Base-by-base conservation (phyloP, 2,113 vertebrate species). In the Syngnathus floridae region DNA sequence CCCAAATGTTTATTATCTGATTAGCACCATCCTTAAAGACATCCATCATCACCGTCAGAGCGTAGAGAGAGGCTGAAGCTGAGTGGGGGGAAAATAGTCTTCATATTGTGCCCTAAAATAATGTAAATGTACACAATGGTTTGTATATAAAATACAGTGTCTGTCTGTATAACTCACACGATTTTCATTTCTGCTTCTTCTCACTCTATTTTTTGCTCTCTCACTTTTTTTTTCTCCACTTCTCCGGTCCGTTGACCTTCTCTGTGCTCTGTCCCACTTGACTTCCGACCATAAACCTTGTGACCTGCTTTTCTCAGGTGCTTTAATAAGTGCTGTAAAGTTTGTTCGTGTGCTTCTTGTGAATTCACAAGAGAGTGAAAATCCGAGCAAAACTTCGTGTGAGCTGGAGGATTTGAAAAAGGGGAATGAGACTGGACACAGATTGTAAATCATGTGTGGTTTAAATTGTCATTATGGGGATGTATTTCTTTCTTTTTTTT, bases 1-100 rank as follows among this genome's bases (percentile, higher is more conserved):
- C 67, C 60, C 82, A 80, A 82, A 80, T 82, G 82, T 86, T 82
- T 84, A 82, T 84, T 81, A 87, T 78, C 83, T 79, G 81, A 84
- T 76, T 76, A 68, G 76, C 64, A 74, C 78, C 72, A 71, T 64
- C 52, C 72, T 84, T 69, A 51, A 78, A 65, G 41, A 71, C 77
- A 86, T 88, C 87, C 82, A 84, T 87, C 87, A 88, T 80, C 77
- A 43, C 65, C 73, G 81, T 82, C 79, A 73, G 49, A 37, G 48
- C 40, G 67, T 59, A 74, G 56, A 38, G 58, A 64, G 63, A 58
- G 67, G 7, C 55, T 51, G 65, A 38, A 46, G 43, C 40, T 67
- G 82, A 82, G 64, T 83, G 84, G 2, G 3, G 84, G 2, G 3
- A 31, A 31, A 31, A 31, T 3, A 31, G 26, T 31, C 2, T 31